phyloP scores from a whole-genome alignment of 1,140 invertebrate genomes.

The Ceratina calcarata region DNA sequence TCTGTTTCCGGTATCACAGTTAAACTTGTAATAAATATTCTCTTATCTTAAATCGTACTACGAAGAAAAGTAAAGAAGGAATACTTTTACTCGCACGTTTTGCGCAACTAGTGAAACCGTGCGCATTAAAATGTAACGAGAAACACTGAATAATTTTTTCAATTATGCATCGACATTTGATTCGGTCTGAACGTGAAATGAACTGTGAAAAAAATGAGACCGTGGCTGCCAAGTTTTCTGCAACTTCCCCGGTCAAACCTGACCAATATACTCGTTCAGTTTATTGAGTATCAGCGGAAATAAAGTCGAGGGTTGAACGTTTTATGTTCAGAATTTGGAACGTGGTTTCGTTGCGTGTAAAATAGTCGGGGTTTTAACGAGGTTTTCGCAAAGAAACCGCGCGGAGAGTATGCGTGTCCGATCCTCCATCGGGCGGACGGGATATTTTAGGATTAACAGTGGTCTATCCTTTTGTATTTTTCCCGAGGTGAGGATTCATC shows the following conservation, averaged over 20 bases:
- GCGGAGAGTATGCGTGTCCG: background rate
- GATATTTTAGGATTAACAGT: constrained; percentile 45
- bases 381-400: background rate
- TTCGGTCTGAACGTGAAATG: background rate
- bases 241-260: background rate
- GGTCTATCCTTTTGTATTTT: constrained; percentile 38
- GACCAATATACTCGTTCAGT: background rate
- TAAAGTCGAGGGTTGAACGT: background rate
- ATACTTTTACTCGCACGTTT: no score
- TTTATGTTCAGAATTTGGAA: background rate
- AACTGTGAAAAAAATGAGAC: background rate
- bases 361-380: background rate
- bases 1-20: no score
- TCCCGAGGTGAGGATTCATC: constrained; percentile 29
- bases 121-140: no score
- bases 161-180: no score
- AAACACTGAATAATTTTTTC: background rate
- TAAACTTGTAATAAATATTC: no score
- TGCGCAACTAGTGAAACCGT: no score
- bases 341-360: background rate
- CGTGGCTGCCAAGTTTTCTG: background rate
- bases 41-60: no score
- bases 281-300: constrained; percentile 2
- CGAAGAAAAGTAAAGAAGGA: no score
- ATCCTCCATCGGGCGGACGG: constrained; percentile 6